Conservation (phyloP, 2,797 vertebrate species). For the Manis pentadactyla region DNA sequence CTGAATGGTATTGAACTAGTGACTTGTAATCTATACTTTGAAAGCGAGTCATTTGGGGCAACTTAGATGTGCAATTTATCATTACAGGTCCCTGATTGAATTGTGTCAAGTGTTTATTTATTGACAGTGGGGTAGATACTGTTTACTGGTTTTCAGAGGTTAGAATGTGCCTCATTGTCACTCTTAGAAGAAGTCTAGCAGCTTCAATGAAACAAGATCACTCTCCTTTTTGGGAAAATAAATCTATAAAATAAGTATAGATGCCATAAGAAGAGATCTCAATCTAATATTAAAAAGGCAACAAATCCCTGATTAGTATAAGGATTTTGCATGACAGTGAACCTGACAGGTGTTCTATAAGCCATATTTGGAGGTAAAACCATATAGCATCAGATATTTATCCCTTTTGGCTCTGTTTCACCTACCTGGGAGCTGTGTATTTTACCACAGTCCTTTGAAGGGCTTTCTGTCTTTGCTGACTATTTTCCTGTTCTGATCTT, state of each 20-base stretch:
- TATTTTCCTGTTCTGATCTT: background rate
- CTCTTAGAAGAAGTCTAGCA: slow-evolving; percentile 18
- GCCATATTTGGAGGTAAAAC: background rate
- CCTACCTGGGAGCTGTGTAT: background rate
- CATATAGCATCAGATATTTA: background rate
- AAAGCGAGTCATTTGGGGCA: slow-evolving; percentile 15
- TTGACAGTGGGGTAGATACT: background rate
- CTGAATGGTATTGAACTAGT: background rate
- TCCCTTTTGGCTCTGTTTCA: background rate
- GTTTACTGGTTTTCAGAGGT: background rate
- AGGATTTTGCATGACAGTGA: background rate
- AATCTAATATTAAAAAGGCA: background rate
- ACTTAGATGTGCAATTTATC: background rate
- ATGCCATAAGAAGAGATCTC: background rate
- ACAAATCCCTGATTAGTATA: background rate
- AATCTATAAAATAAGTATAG: background rate
- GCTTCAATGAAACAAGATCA: background rate
- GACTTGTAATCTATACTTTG: slow-evolving; percentile 8
- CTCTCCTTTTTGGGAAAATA: background rate
- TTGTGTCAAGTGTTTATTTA: background rate
- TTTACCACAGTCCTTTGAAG: background rate
- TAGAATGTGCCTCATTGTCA: background rate
- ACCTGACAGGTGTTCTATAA: background rate
- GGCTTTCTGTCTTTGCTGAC: background rate
- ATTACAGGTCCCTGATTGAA: background rate